Percentiles rank a stretch among this genome's conserved stretches.
Conservation (phyloP, 2,113 vertebrate species). For the Gulo gulo region DNA sequence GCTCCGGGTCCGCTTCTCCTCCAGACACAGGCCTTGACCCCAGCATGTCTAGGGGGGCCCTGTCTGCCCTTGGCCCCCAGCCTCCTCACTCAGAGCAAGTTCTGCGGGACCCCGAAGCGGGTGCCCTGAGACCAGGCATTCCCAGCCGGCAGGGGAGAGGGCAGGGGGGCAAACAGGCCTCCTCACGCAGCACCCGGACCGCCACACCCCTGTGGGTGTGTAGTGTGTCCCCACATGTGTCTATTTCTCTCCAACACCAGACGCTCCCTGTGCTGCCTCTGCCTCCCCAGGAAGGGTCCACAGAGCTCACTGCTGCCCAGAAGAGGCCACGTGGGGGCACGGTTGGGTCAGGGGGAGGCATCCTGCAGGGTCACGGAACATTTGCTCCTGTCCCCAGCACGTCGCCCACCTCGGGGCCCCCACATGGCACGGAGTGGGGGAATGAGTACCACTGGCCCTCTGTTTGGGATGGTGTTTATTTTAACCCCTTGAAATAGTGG, state of each 20-base stretch:
- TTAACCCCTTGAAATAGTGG: background rate
- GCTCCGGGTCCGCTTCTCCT: background rate
- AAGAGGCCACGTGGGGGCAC: background rate
- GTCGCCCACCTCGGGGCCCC: background rate
- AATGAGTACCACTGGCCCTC: background rate
- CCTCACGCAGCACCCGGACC: background rate
- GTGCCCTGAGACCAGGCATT: background rate
- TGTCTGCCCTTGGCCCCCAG: background rate
- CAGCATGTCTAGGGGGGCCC: background rate
- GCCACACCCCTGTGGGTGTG: accelerated
- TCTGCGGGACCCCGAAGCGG: background rate
- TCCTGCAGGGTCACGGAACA: accelerated
- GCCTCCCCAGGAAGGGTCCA: background rate
- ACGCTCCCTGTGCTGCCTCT: background rate
- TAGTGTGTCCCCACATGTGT: too few species aligned
- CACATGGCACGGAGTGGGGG: accelerated
- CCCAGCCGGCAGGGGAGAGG: background rate
- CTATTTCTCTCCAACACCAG: too few species aligned
- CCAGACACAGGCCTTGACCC: background rate
- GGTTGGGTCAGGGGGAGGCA: accelerated
- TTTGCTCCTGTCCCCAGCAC: accelerated
- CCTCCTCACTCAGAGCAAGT: background rate
- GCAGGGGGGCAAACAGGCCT: background rate
- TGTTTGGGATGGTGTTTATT: background rate
- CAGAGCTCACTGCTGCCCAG: accelerated